Conservation (phyloP, 2,888 invertebrate species). For the Eurois occulta region DNA sequence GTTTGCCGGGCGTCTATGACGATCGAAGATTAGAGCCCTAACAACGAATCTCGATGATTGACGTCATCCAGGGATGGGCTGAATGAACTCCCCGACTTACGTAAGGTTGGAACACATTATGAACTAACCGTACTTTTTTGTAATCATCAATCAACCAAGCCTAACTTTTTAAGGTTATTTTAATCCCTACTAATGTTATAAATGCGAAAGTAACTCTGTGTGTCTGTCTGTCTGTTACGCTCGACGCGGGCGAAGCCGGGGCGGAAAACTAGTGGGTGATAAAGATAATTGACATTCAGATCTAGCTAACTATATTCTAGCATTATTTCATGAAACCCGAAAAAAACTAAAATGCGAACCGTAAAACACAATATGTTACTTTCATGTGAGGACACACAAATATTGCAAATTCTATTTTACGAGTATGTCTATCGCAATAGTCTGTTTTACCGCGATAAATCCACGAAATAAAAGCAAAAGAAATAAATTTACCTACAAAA, state of each 20-base stretch:
- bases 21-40: slow-evolving; percentile 29
- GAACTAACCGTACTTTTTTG: background rate
- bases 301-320: too few relatives aligned
- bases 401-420: slow-evolving; percentile 17
- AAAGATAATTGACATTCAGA: slow-evolving; percentile 2
- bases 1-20: background rate
- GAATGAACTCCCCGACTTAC: background rate
- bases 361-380: background rate
- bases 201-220: too few relatives aligned
- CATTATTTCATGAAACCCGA: background rate
- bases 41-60: slow-evolving; percentile 26
- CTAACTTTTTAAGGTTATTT: slow-evolving; percentile 6
- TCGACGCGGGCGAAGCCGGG: too few relatives aligned
- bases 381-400: background rate
- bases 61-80: slow-evolving; percentile 22
- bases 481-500: slow-evolving; percentile 57
- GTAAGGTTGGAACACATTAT: background rate
- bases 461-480: slow-evolving; percentile 27
- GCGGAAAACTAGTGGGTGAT: background rate
- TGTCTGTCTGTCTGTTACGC: too few relatives aligned
- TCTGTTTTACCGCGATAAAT: slow-evolving; percentile 34
- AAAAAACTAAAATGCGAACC: background rate
- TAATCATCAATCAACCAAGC: slow-evolving; percentile 22
- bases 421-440: background rate
- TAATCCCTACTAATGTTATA: background rate